Evolutionary conservation across 2,888 invertebrate species (phyloP).

Genomic region (Cephus pulcher): DNA sequence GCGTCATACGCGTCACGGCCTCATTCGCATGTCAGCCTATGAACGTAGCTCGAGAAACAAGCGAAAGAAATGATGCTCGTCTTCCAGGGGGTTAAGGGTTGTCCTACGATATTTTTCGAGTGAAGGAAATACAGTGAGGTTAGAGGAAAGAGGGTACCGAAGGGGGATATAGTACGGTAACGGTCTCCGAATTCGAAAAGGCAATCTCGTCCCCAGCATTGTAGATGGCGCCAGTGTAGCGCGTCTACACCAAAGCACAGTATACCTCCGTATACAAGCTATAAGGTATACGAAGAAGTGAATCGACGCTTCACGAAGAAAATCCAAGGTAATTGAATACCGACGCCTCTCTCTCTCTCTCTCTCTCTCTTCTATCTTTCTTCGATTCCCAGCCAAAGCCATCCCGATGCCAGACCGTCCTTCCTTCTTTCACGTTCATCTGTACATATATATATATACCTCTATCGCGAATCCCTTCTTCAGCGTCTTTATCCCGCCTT

Average conservation of each 20-base stretch:
- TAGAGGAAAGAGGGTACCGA: not conserved
- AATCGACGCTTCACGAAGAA: constrained; percentile 59
- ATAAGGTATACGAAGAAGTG: constrained; percentile 42
- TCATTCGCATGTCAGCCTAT: not conserved
- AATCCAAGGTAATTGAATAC: constrained; percentile 65
- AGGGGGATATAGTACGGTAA: constrained; percentile 12
- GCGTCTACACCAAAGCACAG: not conserved
- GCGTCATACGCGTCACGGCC: not conserved
- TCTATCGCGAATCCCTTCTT: not conserved
- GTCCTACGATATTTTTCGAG: not conserved
- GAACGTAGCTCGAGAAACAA: not conserved
- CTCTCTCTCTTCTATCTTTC: constrained; percentile 5
- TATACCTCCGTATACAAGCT: not conserved
- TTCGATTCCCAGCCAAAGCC: not conserved
- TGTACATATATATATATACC: not conserved
- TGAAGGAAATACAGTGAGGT: not conserved
- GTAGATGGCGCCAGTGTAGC: not conserved
- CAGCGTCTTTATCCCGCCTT: not conserved
- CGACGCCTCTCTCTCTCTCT: constrained; percentile 23
- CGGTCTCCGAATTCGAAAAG: constrained; percentile 37
- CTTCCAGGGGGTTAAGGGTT: not conserved
- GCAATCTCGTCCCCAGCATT: constrained; percentile 48
- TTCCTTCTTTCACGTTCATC: constrained; percentile 9
- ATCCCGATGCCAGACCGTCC: not conserved
- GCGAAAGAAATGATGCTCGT: not conserved